Base-by-base conservation (phyloP, 2,888 invertebrate species). In the Ophonus ardosiacus region DNA sequence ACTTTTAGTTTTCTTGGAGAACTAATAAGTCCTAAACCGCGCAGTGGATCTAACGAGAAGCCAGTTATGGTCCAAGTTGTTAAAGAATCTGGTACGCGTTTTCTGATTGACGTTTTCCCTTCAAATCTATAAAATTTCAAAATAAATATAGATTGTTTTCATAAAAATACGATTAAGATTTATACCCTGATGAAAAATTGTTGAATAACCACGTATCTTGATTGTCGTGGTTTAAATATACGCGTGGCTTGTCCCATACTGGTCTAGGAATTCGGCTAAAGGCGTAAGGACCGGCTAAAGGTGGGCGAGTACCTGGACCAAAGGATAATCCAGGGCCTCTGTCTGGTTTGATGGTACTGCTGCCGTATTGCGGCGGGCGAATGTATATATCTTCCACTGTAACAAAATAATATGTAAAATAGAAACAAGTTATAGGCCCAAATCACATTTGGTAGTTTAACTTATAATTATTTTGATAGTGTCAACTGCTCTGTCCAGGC, bases 231-330 rank as follows among this genome's bases (percentile, higher is more conserved):
- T 95, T 94, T 87, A 97, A 94, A 92, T 96, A 96, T 89, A 97
- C 95, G 86, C 96, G 94, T 59, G 97, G 97, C 88, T 95, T 94
- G 90, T 94, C 94, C 94, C 95, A 95, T 86, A 93, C 93, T 43
- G 97, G 96, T 87, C 95, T 93, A 51, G 97, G 98, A 87, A 97
- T 94, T 84, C 97, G 94, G 89, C 97, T 97, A 93, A 97, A 98
- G 84, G 97, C 97, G 90, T 97, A 98, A 40, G 97, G 97, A 38
- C 97, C 98, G 17, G 97, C 97, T 88, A 96, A 92, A 13, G 97
- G 97, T 13, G 97, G 96, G 87, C 97, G 92, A 0, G 95, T 95
- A 71, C 94, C 94, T 0, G 93, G 92, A 89, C 94, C 94, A 61
- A 93, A 91, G 86, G 90, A 88, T 18, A 91, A 86, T 17, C 90